These are phyloP conservation scores for Drosophila pegasa DNA, from an alignment of 2,888 invertebrate species.

Conservation along the genomic window DNA sequence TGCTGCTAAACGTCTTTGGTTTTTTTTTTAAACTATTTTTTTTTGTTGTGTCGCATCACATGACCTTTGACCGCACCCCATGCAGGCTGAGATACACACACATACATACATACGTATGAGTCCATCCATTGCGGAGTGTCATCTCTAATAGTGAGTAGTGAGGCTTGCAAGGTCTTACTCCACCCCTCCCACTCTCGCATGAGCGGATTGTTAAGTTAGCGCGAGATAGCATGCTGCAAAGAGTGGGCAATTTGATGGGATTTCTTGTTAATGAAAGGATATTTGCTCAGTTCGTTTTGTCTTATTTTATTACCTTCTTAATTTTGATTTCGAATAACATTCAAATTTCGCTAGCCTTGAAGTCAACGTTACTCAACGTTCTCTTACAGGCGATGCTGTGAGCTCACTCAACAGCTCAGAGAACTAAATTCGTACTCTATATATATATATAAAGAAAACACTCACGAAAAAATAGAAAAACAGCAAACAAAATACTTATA, in stretches of 20 bases:
- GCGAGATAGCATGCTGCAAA: neutral
- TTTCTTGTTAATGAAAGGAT: neutral
- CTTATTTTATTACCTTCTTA: neutral
- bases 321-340: conserved; percentile 9
- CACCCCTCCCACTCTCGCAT: neutral
- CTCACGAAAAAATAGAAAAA: conserved; percentile 24
- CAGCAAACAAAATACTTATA: conserved; percentile 51
- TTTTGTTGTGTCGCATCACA: conserved; percentile 4
- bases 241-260: neutral
- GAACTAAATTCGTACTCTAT: conserved; percentile 21
- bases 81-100: neutral
- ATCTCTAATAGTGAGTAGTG: conserved; percentile 8
- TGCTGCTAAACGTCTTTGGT: conserved; percentile 6
- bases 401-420: conserved; percentile 36
- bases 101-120: neutral
- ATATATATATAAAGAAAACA: conserved; percentile 16
- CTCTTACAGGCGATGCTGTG: conserved; percentile 49
- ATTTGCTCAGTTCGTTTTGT: neutral
- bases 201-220: neutral
- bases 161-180: conserved; percentile 2
- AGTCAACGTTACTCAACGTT: conserved; percentile 54
- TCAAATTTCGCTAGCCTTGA: conserved; percentile 32
- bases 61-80: conserved; percentile 27
- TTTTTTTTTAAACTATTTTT: conserved; percentile 1
- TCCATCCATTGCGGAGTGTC: neutral